Percentiles rank a stretch among this genome's conserved stretches.
These are phyloP conservation scores for Oscheius sp. DNA, from an alignment of 1,140 invertebrate species.

Conservation along the genomic window DNA sequence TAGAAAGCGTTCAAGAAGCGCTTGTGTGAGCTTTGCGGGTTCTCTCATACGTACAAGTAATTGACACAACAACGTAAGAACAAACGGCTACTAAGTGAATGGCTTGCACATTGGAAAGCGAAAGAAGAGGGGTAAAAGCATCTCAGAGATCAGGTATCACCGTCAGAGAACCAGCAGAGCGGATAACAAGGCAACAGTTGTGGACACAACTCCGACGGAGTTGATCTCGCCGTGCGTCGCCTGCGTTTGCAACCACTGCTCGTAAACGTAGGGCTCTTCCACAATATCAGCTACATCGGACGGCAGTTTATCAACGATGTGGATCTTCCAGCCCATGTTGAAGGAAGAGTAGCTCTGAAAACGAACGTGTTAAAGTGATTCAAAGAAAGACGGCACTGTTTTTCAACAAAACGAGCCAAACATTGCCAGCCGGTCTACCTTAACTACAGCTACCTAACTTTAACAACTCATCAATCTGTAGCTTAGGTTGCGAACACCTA, in stretches of 20 bases:
- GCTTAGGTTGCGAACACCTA: no score
- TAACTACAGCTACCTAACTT: no score
- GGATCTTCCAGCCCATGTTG: constrained; percentile 86
- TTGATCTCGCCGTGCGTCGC: neutral
- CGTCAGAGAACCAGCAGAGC: neutral
- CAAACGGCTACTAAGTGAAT: neutral
- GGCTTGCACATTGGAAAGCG: neutral
- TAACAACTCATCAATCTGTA: no score
- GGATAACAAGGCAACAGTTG: neutral
- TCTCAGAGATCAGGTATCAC: neutral
- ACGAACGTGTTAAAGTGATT: no score
- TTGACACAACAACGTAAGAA: constrained; percentile 7
- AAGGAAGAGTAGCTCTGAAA: constrained; percentile 81
- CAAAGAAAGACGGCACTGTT: neutral
- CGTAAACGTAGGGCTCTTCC: constrained; percentile 51
- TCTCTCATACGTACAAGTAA: neutral
- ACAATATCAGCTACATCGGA: constrained; percentile 47
- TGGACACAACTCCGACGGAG: neutral
- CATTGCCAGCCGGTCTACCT: no score
- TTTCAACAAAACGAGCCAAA: neutral
- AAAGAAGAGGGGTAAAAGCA: neutral
- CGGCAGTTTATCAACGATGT: constrained; percentile 71
- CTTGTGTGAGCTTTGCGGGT: neutral
- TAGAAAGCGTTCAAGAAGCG: neutral
- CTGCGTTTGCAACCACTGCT: constrained; percentile 36